Conservation (phyloP, 2,888 invertebrate genomes). For the Cremastobaeus sp. region DNA sequence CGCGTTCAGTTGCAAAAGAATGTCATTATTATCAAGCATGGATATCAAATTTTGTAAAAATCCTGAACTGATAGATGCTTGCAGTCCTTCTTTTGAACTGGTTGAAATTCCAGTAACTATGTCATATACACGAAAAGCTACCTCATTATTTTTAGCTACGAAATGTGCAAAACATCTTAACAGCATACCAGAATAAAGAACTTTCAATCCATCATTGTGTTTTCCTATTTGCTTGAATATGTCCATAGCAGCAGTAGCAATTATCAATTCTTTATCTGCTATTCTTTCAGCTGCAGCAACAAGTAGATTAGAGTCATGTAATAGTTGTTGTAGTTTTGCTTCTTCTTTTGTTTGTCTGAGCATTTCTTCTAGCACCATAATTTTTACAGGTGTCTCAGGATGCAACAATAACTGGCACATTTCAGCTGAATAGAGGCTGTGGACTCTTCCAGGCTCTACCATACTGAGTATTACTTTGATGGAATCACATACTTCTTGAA, state of each 20-base stretch:
- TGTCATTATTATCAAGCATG: conserved; percentile 85
- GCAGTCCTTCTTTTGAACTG: conserved; percentile 81
- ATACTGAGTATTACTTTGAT: conserved; percentile 63
- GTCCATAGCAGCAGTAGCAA: conserved; percentile 82
- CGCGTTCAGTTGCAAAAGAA: conserved; percentile 88
- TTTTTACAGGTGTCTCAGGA: conserved; percentile 64
- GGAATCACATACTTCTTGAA: conserved; percentile 68
- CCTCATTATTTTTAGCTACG: conserved; percentile 81
- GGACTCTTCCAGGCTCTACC: conserved; percentile 67
- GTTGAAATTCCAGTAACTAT: conserved; percentile 83
- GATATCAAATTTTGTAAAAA: conserved; percentile 84
- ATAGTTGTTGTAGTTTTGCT: conserved; percentile 76
- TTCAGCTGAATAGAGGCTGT: conserved; percentile 66
- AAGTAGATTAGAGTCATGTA: conserved; percentile 80
- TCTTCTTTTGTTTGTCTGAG: conserved; percentile 57
- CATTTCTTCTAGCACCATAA: conserved; percentile 67
- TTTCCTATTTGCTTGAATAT: conserved; percentile 80
- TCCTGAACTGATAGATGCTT: conserved; percentile 81
- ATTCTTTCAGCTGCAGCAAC: conserved; percentile 81
- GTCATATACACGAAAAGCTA: conserved; percentile 85
- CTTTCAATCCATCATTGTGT: conserved; percentile 77
- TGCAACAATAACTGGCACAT: conserved; percentile 66
- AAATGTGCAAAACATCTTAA: conserved; percentile 81
- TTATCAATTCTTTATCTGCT: conserved; percentile 81
- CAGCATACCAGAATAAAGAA: conserved; percentile 80